Evolutionary conservation across 2,888 invertebrate species (phyloP).

Genomic region (Dicyrtoma fusca): DNA sequence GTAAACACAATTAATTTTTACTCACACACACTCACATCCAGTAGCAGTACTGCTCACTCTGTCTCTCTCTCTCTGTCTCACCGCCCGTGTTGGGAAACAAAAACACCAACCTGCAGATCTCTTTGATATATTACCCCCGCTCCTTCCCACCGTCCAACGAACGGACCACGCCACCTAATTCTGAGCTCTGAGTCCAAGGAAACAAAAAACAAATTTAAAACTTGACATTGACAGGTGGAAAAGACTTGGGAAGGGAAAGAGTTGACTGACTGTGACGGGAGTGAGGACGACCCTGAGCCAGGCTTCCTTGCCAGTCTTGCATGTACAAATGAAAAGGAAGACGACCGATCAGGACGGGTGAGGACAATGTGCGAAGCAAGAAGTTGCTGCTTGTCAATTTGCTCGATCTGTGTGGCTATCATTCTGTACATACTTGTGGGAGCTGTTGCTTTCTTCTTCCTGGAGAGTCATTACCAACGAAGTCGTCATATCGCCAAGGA

Average conservation of each 20-base stretch:
- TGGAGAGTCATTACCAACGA: constrained; percentile 67
- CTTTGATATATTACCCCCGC: background rate
- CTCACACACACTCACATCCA: too few species aligned
- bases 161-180: background rate
- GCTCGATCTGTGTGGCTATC: constrained; percentile 55
- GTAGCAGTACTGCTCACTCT: too few species aligned
- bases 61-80: background rate
- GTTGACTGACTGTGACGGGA: too few species aligned
- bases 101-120: background rate
- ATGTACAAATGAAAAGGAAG: too few species aligned
- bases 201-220: too few species aligned
- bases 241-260: too few species aligned
- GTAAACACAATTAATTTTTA: too few species aligned
- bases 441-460: constrained; percentile 84
- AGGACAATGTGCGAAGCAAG: constrained; percentile 54
- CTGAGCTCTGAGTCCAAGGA: background rate
- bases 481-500: constrained; percentile 51
- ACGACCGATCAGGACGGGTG: too few species aligned
- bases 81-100: background rate
- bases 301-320: too few species aligned
- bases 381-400: constrained; percentile 56
- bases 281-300: too few species aligned
- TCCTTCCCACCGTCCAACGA: constrained; percentile 7
- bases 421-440: constrained; percentile 90
- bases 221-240: too few species aligned